Evolutionary conservation across 1,140 invertebrate genomes (phyloP).

Genomic region (Drosophila neocordata): DNA sequence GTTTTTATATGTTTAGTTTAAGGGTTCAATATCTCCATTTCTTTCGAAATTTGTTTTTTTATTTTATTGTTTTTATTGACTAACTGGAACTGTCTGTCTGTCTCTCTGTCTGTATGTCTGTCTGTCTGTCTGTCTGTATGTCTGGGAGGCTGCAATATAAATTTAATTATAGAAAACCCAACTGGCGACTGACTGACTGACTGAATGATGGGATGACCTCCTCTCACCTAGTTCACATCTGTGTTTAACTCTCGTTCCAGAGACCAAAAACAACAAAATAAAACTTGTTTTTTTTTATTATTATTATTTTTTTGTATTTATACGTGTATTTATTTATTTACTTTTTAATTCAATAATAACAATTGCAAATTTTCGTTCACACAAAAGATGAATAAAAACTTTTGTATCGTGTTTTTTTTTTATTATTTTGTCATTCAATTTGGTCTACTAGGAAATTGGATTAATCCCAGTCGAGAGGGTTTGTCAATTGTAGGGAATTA

Average conservation of each 20-base stretch:
- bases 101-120: not conserved
- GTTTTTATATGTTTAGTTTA: not conserved
- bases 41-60: not conserved
- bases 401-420: not conserved
- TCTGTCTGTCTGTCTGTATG: not conserved
- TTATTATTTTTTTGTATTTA: too few relatives aligned
- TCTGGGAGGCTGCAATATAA: slow-evolving; percentile 7
- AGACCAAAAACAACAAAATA: not conserved
- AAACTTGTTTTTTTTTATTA: not conserved
- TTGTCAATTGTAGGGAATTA: not conserved
- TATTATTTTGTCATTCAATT: slow-evolving; percentile 1
- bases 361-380: slow-evolving; percentile 5
- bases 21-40: not conserved
- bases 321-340: too few relatives aligned
- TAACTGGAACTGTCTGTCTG: not conserved
- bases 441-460: not conserved
- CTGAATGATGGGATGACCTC: not conserved
- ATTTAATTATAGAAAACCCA: slow-evolving; percentile 6
- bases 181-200: not conserved
- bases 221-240: slow-evolving; percentile 3
- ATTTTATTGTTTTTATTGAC: not conserved
- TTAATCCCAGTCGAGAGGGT: not conserved
- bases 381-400: slow-evolving; percentile 2
- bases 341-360: not conserved
- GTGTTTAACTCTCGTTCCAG: slow-evolving; percentile 6